These are phyloP conservation scores for Forbesichthys papilliferus DNA, from an alignment of 2,113 vertebrate species.

Conservation along the genomic window DNA sequence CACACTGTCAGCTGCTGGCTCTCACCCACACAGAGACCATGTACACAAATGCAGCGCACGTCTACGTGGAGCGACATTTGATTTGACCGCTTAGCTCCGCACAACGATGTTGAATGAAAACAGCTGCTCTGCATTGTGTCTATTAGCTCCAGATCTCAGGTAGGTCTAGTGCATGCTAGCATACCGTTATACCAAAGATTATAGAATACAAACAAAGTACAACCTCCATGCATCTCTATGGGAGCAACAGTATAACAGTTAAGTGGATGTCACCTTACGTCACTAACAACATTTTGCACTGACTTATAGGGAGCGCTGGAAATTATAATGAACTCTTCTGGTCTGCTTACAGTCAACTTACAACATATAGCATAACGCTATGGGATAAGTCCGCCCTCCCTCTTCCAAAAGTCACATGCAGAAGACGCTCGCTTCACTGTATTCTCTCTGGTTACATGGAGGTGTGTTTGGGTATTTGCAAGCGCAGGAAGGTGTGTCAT, in stretches of 20 bases:
- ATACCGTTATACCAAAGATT: background rate
- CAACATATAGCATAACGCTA: too few species aligned
- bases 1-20: constrained; percentile 30
- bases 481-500: background rate
- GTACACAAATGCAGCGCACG: constrained; percentile 48
- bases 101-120: constrained; percentile 19
- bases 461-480: background rate
- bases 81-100: constrained; percentile 38
- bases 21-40: constrained; percentile 43
- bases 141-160: constrained; percentile 49
- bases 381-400: too few species aligned
- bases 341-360: too few species aligned
- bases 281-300: background rate
- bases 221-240: constrained; percentile 54
- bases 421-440: background rate
- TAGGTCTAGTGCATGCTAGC: constrained; percentile 29
- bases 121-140: constrained; percentile 48
- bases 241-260: constrained; percentile 27
- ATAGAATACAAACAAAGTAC: constrained; percentile 27
- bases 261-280: constrained; percentile 34
- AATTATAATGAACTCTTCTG: too few species aligned
- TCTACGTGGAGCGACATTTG: constrained; percentile 48
- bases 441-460: background rate
- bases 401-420: too few species aligned
- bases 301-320: too few species aligned